Percentiles rank a stretch among this genome's conserved stretches.
These are phyloP conservation scores for Zophobas morio DNA, from an alignment of 1,140 invertebrate genomes.

Conservation along the genomic window DNA sequence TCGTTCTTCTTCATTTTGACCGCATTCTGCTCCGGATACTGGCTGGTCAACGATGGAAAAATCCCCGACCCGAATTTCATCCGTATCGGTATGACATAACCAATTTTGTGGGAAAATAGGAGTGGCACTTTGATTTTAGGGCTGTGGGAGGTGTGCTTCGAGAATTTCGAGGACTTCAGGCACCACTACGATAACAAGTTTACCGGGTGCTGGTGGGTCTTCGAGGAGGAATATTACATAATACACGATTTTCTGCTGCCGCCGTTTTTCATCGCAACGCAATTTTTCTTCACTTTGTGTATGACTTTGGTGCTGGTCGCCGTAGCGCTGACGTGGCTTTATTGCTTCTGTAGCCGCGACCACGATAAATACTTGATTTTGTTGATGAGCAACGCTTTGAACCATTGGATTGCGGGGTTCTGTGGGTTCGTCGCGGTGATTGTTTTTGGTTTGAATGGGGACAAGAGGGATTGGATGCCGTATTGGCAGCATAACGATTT, in stretches of 20 bases:
- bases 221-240: conserved; percentile 94
- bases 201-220: conserved; percentile 91
- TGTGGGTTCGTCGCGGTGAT: conserved; percentile 83
- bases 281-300: conserved; percentile 92
- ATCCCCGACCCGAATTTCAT: conserved; percentile 84
- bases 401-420: conserved; percentile 80
- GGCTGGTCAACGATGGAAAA: conserved; percentile 91
- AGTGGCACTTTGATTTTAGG: conserved; percentile 73
- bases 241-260: conserved; percentile 86
- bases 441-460: conserved; percentile 89
- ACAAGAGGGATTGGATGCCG: conserved; percentile 96
- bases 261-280: conserved; percentile 93
- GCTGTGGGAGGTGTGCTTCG: conserved; percentile 94
- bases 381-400: conserved; percentile 80
- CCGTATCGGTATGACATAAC: conserved; percentile 79
- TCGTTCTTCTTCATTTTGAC: conserved; percentile 86
- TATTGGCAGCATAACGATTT: conserved; percentile 96
- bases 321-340: conserved; percentile 79
- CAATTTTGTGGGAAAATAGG: conserved; percentile 37
- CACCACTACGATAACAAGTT: conserved; percentile 87
- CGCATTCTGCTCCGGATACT: conserved; percentile 93
- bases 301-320: conserved; percentile 84
- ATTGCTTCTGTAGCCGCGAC: conserved; percentile 83
- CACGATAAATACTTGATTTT: conserved; percentile 84
- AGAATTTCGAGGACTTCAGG: conserved; percentile 84